Conservation (phyloP, 2,113 vertebrate species). For the Thalassarche chlororhynchos region DNA sequence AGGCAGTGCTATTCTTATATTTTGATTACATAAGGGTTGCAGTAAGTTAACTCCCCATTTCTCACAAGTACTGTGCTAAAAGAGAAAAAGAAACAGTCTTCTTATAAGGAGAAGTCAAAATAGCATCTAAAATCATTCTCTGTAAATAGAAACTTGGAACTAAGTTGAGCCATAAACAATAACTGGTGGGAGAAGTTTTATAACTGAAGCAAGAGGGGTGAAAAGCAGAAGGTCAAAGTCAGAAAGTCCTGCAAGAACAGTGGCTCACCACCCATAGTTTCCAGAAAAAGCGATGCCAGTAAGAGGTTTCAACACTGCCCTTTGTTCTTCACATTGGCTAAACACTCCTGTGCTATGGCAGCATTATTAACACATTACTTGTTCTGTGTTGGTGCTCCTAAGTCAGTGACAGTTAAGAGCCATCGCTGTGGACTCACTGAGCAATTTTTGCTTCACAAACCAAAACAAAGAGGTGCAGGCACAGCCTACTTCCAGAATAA, state of each 20-base stretch:
- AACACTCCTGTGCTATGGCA: background rate
- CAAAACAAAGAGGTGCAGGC: background rate
- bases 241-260: background rate
- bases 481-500: background rate
- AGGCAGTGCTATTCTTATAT: background rate
- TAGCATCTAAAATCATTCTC: background rate
- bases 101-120: background rate
- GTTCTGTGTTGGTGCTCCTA: background rate
- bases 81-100: background rate
- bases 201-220: background rate
- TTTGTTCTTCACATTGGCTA: background rate
- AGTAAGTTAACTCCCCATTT: background rate
- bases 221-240: slow-evolving; percentile 2
- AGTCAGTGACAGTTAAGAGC: background rate
- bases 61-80: background rate
- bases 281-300: background rate
- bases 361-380: background rate
- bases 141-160: background rate
- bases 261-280: background rate
- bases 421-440: background rate
- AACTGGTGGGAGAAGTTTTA: background rate
- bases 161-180: background rate
- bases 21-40: background rate
- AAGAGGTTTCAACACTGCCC: background rate
- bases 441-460: background rate